phyloP scores from a whole-genome alignment of 2,888 invertebrate species.

The Chydorus sphaericus region DNA sequence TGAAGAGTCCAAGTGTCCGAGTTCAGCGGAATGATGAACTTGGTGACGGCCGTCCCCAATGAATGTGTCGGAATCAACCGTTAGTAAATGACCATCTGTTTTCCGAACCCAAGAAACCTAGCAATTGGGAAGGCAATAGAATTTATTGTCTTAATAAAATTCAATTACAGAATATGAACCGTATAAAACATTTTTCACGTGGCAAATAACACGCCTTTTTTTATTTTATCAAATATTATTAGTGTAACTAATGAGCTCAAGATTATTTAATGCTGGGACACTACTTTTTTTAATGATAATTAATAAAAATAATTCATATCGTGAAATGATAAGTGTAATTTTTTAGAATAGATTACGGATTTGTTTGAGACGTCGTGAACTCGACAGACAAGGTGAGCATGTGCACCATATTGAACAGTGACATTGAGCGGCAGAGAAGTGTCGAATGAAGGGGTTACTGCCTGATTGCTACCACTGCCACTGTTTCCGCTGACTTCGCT shows the following conservation, averaged over 20 bases:
- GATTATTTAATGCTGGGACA: neutral
- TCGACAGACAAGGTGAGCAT: conserved; percentile 81
- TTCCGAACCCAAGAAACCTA: conserved; percentile 72
- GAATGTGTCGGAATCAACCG: conserved; percentile 69
- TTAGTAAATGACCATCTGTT: conserved; percentile 75
- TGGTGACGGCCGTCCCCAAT: conserved; percentile 86
- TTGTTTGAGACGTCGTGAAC: conserved; percentile 70
- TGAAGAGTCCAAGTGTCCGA: conserved; percentile 82
- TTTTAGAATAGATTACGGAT: conserved; percentile 8
- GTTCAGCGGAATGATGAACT: conserved; percentile 52
- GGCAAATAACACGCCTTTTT: too few relatives aligned
- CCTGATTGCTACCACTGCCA: neutral
- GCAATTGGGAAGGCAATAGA: conserved; percentile 6
- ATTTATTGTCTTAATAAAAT: conserved; percentile 11
- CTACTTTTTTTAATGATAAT: neutral
- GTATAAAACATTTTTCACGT: neutral
- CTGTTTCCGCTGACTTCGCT: too few relatives aligned
- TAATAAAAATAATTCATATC: too few relatives aligned
- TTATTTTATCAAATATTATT: too few relatives aligned
- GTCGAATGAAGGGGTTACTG: conserved; percentile 41
- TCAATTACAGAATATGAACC: neutral
- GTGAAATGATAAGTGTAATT: neutral
- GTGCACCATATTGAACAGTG: conserved; percentile 78
- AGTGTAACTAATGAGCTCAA: too few relatives aligned
- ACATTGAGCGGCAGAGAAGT: conserved; percentile 68